Base-by-base conservation (phyloP, 1,140 invertebrate species). In the Homalodisca vitripennis region DNA sequence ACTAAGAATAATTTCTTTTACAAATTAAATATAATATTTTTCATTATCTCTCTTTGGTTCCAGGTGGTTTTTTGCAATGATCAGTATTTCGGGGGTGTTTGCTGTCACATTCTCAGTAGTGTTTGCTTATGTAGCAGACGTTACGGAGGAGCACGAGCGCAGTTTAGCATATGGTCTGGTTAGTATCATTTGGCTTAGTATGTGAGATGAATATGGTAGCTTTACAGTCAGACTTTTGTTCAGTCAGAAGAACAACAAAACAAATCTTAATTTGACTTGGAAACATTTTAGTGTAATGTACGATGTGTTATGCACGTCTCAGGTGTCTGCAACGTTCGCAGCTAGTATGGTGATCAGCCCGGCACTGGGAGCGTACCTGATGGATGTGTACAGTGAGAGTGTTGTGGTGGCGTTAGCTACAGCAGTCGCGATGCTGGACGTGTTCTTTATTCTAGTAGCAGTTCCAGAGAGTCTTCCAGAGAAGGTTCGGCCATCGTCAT, bases 21-120 rank as follows among this genome's bases (percentile, higher is more conserved):
- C n/a, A n/a, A n/a, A n/a, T n/a, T n/a, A n/a, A n/a, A n/a, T n/a
- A n/a, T n/a, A n/a, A n/a, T n/a, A n/a, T n/a, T n/a, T n/a, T n/a
- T n/a, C n/a, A n/a, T n/a, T n/a, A n/a, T n/a, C n/a, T 41, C 17
- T 41, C 6, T 17, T 41, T 41, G 34, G 17, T 71, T 80, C 65
- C 75, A 89, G 87, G 85, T 99, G 97, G 97, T 99, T 99, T 82
- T 99, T 99, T 84, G 97, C 97, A 60, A 96, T 99, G 92, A 97
- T 99, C 82, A 97, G 94, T 75, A 95, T 99, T 79, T 98, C 95
- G 72, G 98, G 98, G 68, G 91, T 98, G 70, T 99, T 99, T 82
- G 95, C 98, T 64, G 98, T 99, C 63, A 99, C 98, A 51, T 99
- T 99, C 81, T 96, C 93, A 64, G 97, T 99, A 69, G 96, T 99